Evolutionary conservation across 2,113 vertebrate genomes (phyloP).

Genomic region (pig (Sus scrofa)): DNA sequence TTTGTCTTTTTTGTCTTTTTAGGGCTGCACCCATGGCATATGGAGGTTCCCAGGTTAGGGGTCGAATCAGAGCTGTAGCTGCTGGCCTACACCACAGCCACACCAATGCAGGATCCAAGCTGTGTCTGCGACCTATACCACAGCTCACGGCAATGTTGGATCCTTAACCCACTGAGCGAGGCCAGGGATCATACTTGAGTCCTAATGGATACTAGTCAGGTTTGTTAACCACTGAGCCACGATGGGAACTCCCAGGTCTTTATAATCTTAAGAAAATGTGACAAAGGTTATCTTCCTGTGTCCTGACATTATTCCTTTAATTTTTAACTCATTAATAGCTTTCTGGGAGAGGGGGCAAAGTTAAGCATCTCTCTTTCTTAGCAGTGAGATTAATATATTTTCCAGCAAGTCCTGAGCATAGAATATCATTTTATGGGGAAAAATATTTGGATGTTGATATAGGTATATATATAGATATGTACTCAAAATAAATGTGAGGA

Average conservation of each 20-base stretch:
- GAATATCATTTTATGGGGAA: background rate
- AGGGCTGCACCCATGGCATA: too few relatives aligned
- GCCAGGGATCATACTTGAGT: too few relatives aligned
- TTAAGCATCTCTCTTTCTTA: background rate
- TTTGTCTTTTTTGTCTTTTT: too few relatives aligned
- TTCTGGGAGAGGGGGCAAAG: background rate
- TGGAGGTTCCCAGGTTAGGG: too few relatives aligned
- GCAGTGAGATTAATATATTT: background rate
- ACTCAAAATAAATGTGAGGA: background rate
- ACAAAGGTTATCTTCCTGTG: background rate
- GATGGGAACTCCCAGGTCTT: background rate
- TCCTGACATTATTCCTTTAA: background rate
- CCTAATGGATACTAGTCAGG: too few relatives aligned
- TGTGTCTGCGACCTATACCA: too few relatives aligned
- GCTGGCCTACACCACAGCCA: too few relatives aligned
- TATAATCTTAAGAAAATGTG: background rate
- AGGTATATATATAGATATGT: background rate
- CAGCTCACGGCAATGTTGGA: too few relatives aligned
- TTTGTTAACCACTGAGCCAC: too few relatives aligned
- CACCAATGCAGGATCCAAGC: too few relatives aligned
- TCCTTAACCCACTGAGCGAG: too few relatives aligned
- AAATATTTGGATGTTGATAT: background rate
- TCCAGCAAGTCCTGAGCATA: background rate
- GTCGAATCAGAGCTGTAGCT: too few relatives aligned
- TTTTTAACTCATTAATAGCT: background rate